Conservation (phyloP, 2,888 invertebrate species). For the Metacarcinus magister region DNA sequence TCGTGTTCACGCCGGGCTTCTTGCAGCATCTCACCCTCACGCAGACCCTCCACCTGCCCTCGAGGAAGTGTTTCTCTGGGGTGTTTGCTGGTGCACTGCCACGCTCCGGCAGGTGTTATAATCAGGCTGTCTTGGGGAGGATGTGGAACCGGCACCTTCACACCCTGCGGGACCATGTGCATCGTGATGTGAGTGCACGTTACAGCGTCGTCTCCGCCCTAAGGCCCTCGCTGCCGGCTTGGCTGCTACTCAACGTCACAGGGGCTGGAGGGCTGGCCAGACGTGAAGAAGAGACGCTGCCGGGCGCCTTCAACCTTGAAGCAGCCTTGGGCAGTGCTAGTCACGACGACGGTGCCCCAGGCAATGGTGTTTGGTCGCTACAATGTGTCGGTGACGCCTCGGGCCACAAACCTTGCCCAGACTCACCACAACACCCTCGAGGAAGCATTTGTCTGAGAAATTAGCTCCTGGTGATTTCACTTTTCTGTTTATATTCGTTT, state of each 20-base stretch:
- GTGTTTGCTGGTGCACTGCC: neutral
- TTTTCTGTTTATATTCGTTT: slow-evolving; percentile 22
- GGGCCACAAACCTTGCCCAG: neutral
- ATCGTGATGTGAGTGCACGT: neutral
- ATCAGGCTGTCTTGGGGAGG: neutral
- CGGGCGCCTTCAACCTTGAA: slow-evolving; percentile 34
- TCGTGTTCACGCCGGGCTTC: neutral
- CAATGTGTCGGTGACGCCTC: neutral
- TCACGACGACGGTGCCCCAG: neutral
- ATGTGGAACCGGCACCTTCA: neutral
- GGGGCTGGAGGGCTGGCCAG: neutral
- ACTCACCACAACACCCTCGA: neutral
- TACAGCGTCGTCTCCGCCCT: neutral
- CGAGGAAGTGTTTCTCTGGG: neutral
- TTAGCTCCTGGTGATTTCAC: neutral
- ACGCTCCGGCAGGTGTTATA: neutral
- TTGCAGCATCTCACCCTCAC: neutral
- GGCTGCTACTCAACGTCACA: neutral
- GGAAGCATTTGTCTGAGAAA: neutral
- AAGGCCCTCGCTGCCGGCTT: neutral
- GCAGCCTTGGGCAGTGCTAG: slow-evolving; percentile 16
- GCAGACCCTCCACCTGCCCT: neutral
- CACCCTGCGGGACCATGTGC: neutral
- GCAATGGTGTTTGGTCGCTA: neutral
- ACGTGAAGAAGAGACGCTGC: neutral